Evolutionary conservation across 2,888 invertebrate species (phyloP).

Genomic region (Temnothorax rugatulus): DNA sequence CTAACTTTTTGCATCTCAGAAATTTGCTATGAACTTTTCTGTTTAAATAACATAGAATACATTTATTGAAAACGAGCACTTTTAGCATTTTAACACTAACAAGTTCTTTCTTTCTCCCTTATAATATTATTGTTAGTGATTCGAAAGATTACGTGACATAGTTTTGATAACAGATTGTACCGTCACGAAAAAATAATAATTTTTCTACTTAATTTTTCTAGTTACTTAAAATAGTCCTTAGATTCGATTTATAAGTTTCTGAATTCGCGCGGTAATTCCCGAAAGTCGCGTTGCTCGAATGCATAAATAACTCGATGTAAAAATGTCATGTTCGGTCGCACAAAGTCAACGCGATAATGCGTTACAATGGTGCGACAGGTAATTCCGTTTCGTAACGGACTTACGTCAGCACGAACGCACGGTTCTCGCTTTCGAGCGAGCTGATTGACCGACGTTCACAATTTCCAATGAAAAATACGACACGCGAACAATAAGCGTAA

Average conservation of each 20-base stretch:
- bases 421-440: constrained; percentile 8
- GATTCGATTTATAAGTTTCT: background rate
- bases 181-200: background rate
- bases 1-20: background rate
- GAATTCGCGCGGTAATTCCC: background rate
- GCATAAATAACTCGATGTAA: constrained; percentile 8
- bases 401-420: constrained; percentile 39
- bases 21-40: background rate
- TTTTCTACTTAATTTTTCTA: background rate
- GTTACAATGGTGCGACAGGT: constrained; percentile 17
- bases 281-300: background rate
- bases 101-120: background rate
- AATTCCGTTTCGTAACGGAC: constrained; percentile 26
- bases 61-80: background rate
- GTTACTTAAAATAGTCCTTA: background rate
- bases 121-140: background rate
- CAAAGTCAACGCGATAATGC: constrained; percentile 7
- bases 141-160: background rate
- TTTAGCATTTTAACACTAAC: background rate
- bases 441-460: background rate
- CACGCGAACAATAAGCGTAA: constrained; percentile 48
- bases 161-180: background rate
- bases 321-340: constrained; percentile 1
- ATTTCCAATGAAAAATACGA: constrained; percentile 29
- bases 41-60: background rate